Conservation (phyloP, 1,140 invertebrate genomes). For the Tetragnatha versicolor region DNA sequence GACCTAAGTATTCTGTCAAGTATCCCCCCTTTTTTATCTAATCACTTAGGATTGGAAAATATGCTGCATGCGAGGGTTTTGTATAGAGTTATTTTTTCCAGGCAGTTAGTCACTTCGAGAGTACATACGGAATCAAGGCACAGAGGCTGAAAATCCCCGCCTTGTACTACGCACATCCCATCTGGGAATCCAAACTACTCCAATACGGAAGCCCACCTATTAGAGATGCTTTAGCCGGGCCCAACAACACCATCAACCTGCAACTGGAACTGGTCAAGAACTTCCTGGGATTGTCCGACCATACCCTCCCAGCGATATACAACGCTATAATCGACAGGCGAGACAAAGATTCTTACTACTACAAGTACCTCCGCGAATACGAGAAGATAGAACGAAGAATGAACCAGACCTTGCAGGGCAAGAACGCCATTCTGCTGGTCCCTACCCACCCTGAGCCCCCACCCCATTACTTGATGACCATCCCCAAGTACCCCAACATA, state of each 20-base stretch:
- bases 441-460: slow-evolving; percentile 82
- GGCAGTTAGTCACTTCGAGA: slow-evolving; percentile 25
- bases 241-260: not conserved
- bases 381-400: slow-evolving; percentile 21
- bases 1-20: too few relatives aligned
- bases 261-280: slow-evolving; percentile 60
- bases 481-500: slow-evolving; percentile 85
- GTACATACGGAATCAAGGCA: not conserved
- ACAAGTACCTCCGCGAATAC: slow-evolving; percentile 66
- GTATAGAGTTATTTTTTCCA: slow-evolving; percentile 12
- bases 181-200: slow-evolving; percentile 32
- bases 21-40: too few relatives aligned
- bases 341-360: slow-evolving; percentile 63
- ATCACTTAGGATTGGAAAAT: too few relatives aligned
- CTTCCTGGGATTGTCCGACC: slow-evolving; percentile 30
- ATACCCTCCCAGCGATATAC: slow-evolving; percentile 58
- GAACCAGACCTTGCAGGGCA: slow-evolving; percentile 59
- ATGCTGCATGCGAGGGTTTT: too few relatives aligned
- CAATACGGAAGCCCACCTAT: slow-evolving; percentile 18
- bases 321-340: slow-evolving; percentile 74
- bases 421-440: slow-evolving; percentile 85
- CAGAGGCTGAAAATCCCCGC: not conserved
- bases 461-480: slow-evolving; percentile 81
- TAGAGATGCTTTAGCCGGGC: not conserved
- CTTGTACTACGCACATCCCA: slow-evolving; percentile 1